Conservation (phyloP, 2,797 vertebrate genomes). For the Takifugu rubripes region DNA sequence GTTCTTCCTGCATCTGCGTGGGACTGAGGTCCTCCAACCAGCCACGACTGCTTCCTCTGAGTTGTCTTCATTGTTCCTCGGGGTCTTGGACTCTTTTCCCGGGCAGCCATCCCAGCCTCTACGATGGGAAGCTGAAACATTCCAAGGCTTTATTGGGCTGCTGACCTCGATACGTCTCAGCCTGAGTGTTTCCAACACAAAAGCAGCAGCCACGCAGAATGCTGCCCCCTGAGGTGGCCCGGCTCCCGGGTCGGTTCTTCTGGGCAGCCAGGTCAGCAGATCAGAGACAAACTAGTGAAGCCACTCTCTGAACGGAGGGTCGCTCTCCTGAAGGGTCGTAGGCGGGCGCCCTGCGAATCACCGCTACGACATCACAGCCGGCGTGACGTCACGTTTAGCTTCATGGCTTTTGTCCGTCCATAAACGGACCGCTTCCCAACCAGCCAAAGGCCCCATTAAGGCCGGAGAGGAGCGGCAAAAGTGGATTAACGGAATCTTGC, state of each 20-base stretch:
- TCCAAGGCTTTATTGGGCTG: constrained; percentile 11
- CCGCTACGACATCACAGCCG: background rate
- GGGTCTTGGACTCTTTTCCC: background rate
- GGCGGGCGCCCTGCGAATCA: background rate
- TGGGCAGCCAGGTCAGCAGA: constrained; percentile 7
- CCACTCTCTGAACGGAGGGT: background rate
- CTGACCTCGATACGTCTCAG: background rate
- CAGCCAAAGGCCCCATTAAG: background rate
- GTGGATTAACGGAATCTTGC: constrained; percentile 16
- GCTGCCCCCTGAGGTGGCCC: constrained; percentile 4
- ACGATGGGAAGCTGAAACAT: background rate
- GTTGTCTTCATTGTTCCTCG: background rate
- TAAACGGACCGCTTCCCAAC: background rate
- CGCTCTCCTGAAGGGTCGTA: background rate
- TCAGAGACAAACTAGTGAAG: constrained; percentile 24
- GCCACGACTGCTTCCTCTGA: background rate
- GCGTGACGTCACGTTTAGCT: constrained; percentile 5
- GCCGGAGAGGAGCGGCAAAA: constrained; percentile 6
- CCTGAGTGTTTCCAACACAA: constrained; percentile 11
- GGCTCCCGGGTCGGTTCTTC: constrained; percentile 16
- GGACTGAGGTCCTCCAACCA: background rate
- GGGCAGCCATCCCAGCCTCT: background rate
- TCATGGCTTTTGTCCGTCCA: background rate
- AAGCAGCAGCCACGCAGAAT: constrained; percentile 10
- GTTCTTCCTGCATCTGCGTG: too few relatives aligned